These are phyloP conservation scores for Eilema depressum DNA, from an alignment of 2,888 invertebrate genomes.

Conservation along the genomic window DNA sequence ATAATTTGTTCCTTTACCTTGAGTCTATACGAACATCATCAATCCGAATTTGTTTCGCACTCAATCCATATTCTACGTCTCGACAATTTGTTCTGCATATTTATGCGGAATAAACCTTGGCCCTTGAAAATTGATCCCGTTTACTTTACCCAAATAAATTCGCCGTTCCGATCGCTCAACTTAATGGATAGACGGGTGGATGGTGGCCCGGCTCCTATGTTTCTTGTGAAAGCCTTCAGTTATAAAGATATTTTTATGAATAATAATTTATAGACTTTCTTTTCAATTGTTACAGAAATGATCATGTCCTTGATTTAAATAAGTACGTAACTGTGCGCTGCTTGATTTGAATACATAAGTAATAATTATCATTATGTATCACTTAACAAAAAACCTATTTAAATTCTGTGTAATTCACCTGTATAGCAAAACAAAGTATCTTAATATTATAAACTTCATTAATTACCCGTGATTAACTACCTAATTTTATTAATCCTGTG, in stretches of 20 bases:
- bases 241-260: neutral
- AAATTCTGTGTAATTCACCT: too few species aligned
- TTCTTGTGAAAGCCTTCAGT: conserved; percentile 22
- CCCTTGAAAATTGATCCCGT: conserved; percentile 44
- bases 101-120: conserved; percentile 27
- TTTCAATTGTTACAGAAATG: too few species aligned
- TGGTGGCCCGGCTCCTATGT: conserved; percentile 20
- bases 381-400: too few species aligned
- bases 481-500: too few species aligned
- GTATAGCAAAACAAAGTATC: too few species aligned
- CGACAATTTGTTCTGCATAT: conserved; percentile 20
- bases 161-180: conserved; percentile 23
- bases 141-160: conserved; percentile 46
- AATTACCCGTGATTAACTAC: too few species aligned
- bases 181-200: conserved; percentile 43
- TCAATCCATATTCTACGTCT: conserved; percentile 16
- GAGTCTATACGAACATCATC: neutral
- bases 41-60: conserved; percentile 16
- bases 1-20: neutral
- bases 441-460: too few species aligned
- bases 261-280: too few species aligned
- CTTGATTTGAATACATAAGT: too few species aligned
- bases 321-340: too few species aligned
- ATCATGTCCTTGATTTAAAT: too few species aligned
- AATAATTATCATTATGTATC: too few species aligned